A percentile compares a stretch with the other conserved stretches of the same genome.
phyloP scores from a whole-genome alignment of 2,797 vertebrate genomes.

The Macropus fuliginosus region DNA sequence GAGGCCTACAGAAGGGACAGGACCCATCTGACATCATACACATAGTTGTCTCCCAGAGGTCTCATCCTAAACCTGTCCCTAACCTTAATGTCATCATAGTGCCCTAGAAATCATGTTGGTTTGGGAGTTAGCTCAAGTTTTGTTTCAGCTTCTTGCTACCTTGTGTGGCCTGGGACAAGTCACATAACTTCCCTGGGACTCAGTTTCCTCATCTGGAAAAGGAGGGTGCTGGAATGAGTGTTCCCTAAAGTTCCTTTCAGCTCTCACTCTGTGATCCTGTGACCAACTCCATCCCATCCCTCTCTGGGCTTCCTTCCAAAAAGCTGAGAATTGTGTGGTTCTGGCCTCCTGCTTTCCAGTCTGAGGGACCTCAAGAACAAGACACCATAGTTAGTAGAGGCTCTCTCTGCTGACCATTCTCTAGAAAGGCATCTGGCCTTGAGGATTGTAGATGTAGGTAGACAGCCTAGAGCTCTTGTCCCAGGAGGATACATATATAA shows the following conservation, averaged over 20 bases:
- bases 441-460: not conserved
- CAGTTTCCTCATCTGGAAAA: slow-evolving; percentile 5
- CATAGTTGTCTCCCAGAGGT: not conserved
- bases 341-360: too few relatives aligned
- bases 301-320: not conserved
- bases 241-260: not conserved
- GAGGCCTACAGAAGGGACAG: not conserved
- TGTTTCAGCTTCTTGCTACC: not conserved
- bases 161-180: not conserved
- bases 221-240: not conserved
- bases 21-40: not conserved
- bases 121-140: not conserved
- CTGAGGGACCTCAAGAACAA: not conserved
- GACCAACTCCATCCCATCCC: not conserved
- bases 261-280: not conserved
- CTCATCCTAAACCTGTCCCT: too few relatives aligned
- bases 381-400: not conserved
- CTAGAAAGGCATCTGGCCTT: not conserved
- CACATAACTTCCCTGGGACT: not conserved
- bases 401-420: not conserved
- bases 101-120: not conserved
- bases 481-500: too few relatives aligned
- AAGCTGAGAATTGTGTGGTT: not conserved
- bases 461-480: too few relatives aligned
- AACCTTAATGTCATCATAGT: too few relatives aligned